Evolutionary conservation across 2,113 vertebrate genomes (phyloP), one percentile per base, ranked within the genome.

Genomic region (Cochlearius cochlearius): DNA sequence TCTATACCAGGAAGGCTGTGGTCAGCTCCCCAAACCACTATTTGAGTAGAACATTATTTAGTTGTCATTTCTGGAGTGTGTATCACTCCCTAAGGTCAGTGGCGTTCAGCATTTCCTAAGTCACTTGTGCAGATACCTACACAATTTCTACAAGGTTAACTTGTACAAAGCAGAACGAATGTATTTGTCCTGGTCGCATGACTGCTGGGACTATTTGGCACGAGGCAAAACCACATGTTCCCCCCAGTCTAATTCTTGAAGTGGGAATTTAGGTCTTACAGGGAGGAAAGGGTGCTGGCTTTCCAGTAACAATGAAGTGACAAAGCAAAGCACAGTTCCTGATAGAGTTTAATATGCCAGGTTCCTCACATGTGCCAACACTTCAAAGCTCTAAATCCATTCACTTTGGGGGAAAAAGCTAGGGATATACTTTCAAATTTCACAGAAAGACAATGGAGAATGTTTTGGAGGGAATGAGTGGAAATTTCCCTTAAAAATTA

Each of bases 401-500:
- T 92, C 67, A 16, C 23, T 2, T n/a, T 11, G 5, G 52, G 34
- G 30, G 17, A 32, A 10, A n/a, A 79, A 82, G 50, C 45, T 79
- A 94, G 82, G 39, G 25, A 19, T n/a, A 38, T 26, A 34, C 8
- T 90, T 94, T 81, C 50, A 82, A 86, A 76, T 36, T 55, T 69
- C 74, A 79, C 43, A 75, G 38, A 84, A 82, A 58, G 26, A 66
- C 18, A 95, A 39, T 12, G 5, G 64, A 41, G 58, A 52, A 58
- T 32, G 22, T 77, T 88, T 94, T 66, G 2, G 34, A 88, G 90
- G 66, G 68, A 87, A 73, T 8, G 47, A 89, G 25, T 90, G 43
- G 78, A 92, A 94, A 77, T 88, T 80, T 71, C 79, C 83, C 64
- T 91, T 88, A 49, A 95, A 96, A 92, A 88, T 82, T 77, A 83